Base-by-base conservation (phyloP, 2,888 invertebrate genomes). In the Eudemis profundana region DNA sequence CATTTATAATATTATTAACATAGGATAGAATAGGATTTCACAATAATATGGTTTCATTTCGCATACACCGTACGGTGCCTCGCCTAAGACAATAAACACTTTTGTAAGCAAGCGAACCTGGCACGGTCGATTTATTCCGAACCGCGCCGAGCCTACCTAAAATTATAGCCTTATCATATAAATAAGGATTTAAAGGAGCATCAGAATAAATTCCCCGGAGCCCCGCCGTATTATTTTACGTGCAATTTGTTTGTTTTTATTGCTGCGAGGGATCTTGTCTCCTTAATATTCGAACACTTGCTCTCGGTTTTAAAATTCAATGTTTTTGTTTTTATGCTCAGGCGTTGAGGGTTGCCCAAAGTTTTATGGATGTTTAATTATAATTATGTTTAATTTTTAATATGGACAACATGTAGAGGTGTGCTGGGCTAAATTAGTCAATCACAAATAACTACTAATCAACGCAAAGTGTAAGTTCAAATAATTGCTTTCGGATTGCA, bases 191-290 rank as follows among this genome's bases (percentile, higher is more conserved):
- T 89, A 86, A 81, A 78, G 75, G 73, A 74, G 80, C 83, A 83
- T 84, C 82, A 81, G 79, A 82, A 85, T 85, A 86, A 84, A 85
- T 86, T 86, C 81, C 76, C 74, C 44, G 36, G 73, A 76, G 78
- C 53, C 82, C 81, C 79, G 79, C 73, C 70, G 82, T 79, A 82
- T 87, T 86, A 86, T 84, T 88, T 86, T 79, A 85, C 83, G 82
- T 85, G 83, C 86, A 86, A 88, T 89, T 89, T 85, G 87, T 85
- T 85, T 85, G 82, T 85, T 87, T 87, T 87, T 86, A 85, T 86
- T 82, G 81, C 60, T 73, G 68, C 70, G 68, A 56, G 72, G 71
- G 75, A 73, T 70, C 69, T 62, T 70, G 70, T 69, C 70, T 76
- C 75, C 72, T 81, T 82, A 79, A 77, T 79, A 77, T 74, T 76